Conservation (phyloP, 2,888 invertebrate genomes). For the Trachelus iudaicus region DNA sequence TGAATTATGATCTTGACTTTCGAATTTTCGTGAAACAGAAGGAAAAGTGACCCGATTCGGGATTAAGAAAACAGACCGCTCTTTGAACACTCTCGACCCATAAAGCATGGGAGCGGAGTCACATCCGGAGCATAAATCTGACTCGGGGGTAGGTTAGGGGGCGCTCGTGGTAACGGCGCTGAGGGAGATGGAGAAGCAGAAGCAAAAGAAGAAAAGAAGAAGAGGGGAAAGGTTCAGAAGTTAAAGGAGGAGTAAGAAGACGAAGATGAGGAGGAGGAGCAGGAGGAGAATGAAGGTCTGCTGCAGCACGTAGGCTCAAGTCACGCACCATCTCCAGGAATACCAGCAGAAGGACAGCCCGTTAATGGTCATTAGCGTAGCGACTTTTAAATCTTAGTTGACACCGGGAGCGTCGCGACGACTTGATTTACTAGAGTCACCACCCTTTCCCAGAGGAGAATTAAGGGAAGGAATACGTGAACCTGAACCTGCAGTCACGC, state of each 20-base stretch:
- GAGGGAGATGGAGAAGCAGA: slow-evolving; percentile 26
- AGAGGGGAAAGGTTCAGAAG: slow-evolving; percentile 26
- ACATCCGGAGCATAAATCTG: slow-evolving; percentile 64
- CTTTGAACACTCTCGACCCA: slow-evolving; percentile 52
- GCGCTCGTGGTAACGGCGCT: slow-evolving; percentile 29
- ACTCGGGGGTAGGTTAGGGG: slow-evolving; percentile 42
- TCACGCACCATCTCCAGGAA: slow-evolving; percentile 5
- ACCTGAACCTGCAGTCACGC: too few relatives aligned
- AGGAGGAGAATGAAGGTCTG: slow-evolving; percentile 32
- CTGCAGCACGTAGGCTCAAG: slow-evolving; percentile 20
- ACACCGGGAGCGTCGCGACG: slow-evolving; percentile 35
- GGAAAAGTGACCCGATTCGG: not conserved
- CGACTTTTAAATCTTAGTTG: slow-evolving; percentile 57
- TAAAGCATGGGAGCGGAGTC: slow-evolving; percentile 58
- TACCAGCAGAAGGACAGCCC: slow-evolving; percentile 41
- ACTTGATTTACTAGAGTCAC: slow-evolving; percentile 12
- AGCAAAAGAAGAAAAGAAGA: slow-evolving; percentile 21
- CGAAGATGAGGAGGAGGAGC: slow-evolving; percentile 23
- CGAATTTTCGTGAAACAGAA: not conserved
- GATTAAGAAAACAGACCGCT: slow-evolving; percentile 25
- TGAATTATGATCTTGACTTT: not conserved
- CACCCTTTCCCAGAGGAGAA: too few relatives aligned
- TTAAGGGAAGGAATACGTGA: too few relatives aligned
- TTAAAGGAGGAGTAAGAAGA: slow-evolving; percentile 20
- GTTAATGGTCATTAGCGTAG: slow-evolving; percentile 60